Evolutionary conservation across 2,888 invertebrate species (phyloP), one percentile per base, ranked within the genome.

Genomic region (Aphidius colemani): DNA sequence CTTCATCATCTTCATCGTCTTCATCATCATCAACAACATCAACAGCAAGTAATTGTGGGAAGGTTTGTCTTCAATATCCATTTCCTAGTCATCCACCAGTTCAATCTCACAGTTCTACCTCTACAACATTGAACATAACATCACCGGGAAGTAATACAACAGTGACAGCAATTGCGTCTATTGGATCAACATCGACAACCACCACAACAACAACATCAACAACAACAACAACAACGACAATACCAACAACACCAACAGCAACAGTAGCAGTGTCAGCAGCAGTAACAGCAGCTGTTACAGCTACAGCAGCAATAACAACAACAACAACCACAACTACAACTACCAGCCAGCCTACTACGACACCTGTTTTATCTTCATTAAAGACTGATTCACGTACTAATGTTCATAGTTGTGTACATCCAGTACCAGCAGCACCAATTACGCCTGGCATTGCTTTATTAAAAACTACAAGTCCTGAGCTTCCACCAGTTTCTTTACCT

Each of bases 31-130:
- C 68, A 61, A 65, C 70, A 45, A 74, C 71, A 44, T 64, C 70
- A 66, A 41, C 53, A 46, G 51, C 55, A 50, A 56, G 58, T 46
- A 59, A 44, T 66, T 70, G 53, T 65, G 78, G 84, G 74, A 85
- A 89, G 81, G 81, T 81, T 62, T 85, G 88, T 70, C 84, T 90
- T 70, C 92, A 90, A 81, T 92, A 90, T 84, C 92, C 91, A 57
- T 92, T 91, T 84, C 91, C 91, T 70, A 89, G 89, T 79, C 92
- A 91, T 83, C 91, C 90, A 74, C 90, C 91, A 63, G 81, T 85
- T 69, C 78, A 80, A 66, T 73, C 77, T 53, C 41, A 72, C 77
- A 18, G 71, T 74, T 41, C 78, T 80, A 69, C 78, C 77, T 66
- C 75, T 80, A 30, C 30, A 30, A 30, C 30, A 30, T 30, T 30